Base-by-base conservation (phyloP, 2,888 invertebrate genomes). In the Athrips mouffetella region DNA sequence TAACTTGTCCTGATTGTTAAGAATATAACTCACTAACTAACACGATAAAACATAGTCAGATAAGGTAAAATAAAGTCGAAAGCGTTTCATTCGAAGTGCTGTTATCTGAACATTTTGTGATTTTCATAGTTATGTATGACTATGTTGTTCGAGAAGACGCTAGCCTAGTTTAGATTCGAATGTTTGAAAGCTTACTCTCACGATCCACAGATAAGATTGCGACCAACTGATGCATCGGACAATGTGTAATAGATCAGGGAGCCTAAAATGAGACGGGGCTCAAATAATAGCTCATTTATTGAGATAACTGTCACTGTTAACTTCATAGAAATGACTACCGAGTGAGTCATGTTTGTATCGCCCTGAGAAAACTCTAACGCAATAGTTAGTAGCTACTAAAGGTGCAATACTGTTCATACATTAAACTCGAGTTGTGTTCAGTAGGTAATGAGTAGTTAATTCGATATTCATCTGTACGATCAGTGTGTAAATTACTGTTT, bases 181-280 rank as follows among this genome's bases (percentile, higher is more conserved):
- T n/a, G n/a, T n/a, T n/a, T n/a, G n/a, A n/a, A n/a, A n/a, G 75
- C 75, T 5, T 16, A 23, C 16, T 86, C 86, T 76, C 86, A 86
- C 85, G 86, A 86, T 86, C 68, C 62, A 67, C 60, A 69, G 85
- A 85, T 84, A 81, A 86, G 84, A 85, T 83, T 81, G 76, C 76
- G 70, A 73, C 67, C 78, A 80, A 79, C 79, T 80, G 85, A 85
- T 86, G 80, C 77, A 68, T 80, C 77, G 79, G 76, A 84, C 84
- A 85, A 82, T 83, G 72, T 76, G 76, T 79, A 76, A 83, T 80
- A 84, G 84, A 86, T 85, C 79, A 74, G 72, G 65, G 67, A 67
- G 63, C 71, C 62, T 65, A 73, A 65, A 76, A 73, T 69, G 67
- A 74, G 74, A 73, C 71, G 67, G 60, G 57, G 65, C 60, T 58